These are phyloP conservation scores for Rhegmatorhina hoffmannsi DNA, from an alignment of 2,113 vertebrate genomes.

Conservation along the genomic window DNA sequence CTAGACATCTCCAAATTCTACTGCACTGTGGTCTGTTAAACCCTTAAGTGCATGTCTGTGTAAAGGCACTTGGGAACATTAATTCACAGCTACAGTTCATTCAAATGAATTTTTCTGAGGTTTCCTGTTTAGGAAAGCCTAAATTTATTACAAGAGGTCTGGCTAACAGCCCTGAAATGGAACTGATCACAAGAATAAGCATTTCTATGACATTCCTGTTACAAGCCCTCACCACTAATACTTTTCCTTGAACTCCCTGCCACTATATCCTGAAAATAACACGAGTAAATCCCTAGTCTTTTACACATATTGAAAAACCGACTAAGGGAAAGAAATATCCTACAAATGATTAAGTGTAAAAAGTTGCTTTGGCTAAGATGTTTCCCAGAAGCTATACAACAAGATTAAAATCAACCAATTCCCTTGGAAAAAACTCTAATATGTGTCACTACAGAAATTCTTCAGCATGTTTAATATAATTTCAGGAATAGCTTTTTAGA, in stretches of 20 bases:
- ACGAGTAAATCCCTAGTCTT: neutral
- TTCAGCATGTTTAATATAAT: neutral
- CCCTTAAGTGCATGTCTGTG: neutral
- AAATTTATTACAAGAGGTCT: constrained; percentile 7
- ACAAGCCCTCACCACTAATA: neutral
- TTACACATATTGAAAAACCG: neutral
- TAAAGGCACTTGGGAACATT: neutral
- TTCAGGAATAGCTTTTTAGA: neutral
- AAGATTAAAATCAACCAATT: neutral
- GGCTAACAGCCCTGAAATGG: neutral
- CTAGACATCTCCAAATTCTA: neutral
- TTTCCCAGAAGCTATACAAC: neutral
- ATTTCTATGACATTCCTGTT: neutral
- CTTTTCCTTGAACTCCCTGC: neutral
- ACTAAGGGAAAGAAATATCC: neutral
- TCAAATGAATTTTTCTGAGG: constrained; percentile 29
- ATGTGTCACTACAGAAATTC: neutral
- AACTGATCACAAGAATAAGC: neutral
- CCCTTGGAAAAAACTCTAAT: neutral
- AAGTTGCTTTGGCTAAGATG: neutral
- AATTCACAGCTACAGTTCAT: constrained; percentile 13
- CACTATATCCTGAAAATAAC: neutral
- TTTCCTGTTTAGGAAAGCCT: constrained; percentile 36
- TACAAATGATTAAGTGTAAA: neutral
- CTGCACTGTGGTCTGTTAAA: neutral